phyloP scores from a whole-genome alignment of 2,888 invertebrate genomes.

The Chironomus tentans region DNA sequence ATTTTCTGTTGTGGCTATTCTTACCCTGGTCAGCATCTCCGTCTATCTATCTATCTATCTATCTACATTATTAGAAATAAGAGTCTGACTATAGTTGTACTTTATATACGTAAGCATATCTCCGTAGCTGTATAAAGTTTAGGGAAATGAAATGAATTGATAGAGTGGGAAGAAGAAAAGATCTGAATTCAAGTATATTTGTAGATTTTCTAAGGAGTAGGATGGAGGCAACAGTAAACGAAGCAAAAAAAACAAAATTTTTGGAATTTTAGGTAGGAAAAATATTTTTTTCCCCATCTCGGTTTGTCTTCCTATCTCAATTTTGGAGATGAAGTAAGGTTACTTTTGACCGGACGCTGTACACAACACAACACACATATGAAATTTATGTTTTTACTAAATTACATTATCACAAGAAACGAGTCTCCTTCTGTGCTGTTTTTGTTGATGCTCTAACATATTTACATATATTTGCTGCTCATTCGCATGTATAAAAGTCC shows the following conservation, averaged over 20 bases:
- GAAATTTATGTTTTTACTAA: not conserved
- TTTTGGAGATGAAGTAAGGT: not conserved
- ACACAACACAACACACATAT: not conserved
- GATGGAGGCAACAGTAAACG: not conserved
- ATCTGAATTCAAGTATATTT: no score
- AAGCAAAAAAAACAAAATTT: not conserved
- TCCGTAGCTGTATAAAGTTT: no score
- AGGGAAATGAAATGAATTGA: no score
- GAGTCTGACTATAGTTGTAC: no score
- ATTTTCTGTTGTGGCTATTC: slow-evolving; percentile 16
- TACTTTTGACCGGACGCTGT: not conserved
- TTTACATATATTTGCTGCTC: no score
- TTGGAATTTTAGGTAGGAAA: not conserved
- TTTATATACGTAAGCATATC: no score
- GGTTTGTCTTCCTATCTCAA: not conserved
- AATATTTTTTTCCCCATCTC: not conserved
- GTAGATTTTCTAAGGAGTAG: not conserved
- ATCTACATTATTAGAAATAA: not conserved
- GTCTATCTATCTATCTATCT: not conserved
- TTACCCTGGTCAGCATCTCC: not conserved
- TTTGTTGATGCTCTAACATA: not conserved
- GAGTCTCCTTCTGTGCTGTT: not conserved
- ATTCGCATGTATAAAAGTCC: no score
- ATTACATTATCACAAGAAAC: not conserved
- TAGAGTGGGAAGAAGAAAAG: no score